Base-by-base conservation (phyloP, 2,888 invertebrate species). In the Bellardia bayeri region DNA sequence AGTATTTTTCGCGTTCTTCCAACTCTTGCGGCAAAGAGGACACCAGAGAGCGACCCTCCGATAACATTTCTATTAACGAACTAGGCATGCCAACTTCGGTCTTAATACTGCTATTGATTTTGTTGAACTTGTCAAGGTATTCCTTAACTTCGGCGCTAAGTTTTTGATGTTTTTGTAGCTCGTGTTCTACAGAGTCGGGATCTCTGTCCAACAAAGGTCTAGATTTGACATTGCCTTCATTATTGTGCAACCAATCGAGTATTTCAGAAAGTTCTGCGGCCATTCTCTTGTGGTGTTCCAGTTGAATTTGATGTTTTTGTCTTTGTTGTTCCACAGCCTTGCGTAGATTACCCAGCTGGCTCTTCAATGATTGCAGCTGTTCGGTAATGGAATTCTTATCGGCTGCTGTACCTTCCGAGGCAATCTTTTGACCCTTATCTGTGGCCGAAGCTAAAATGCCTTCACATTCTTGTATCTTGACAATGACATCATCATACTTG, bases 371-470 rank as follows among this genome's bases (percentile, higher is more conserved):
- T 91, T 98, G 98, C 33, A 98, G 92, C 90, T 98, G 96, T 91
- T 98, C 97, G 2, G 97, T 98, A 7, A 98, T 96, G 89, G 96
- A 96, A 90, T 98, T 98, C 90, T 97, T 95, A 90, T 98, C 98
- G 23, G 97, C 96, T 0, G 97, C 96, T 3, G 97, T 96, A 61
- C 98, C 98, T 94, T 98, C 98, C 0, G 97, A 96, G 0, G 98
- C 98, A 49, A 99, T 98, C 93, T 98, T 97, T 91, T 98, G 97
- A 0, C 98, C 98, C 92, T 98, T 98, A 91, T 98, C 98, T 14
- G 96, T 96, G 0, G 98, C 98, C 6, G 97, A 96, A 0, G 98
- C 97, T 9, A 98, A 94, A 51, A 97, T 94, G 11, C 98, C 98
- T 93, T 98, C 98, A 92, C 97, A 98, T 90, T 98, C 98, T 94